A percentile compares a stretch with the other conserved stretches of the same genome.
Evolutionary conservation across 92 coral and sea anemone genomes (phyloP).

Genomic region (Palythoa caribaeorum): DNA sequence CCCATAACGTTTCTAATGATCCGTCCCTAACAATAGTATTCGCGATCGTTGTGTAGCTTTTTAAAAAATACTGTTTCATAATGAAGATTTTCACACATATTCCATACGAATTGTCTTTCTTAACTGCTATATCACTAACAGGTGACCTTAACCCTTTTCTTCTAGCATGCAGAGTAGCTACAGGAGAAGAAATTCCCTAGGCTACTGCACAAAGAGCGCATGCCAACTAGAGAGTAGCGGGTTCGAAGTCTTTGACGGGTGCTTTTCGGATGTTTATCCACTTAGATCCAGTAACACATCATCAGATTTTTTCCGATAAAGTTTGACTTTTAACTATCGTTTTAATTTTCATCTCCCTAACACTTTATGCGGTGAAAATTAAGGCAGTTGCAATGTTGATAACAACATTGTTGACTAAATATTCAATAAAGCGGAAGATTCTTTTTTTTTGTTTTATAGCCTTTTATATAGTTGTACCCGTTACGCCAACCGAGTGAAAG

Average conservation of each 20-base stretch:
- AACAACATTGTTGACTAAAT: conserved; percentile 13
- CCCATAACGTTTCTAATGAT: conserved; percentile 6
- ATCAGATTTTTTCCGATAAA: conserved; percentile 2
- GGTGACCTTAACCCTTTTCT: conserved; percentile 1
- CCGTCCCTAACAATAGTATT: conserved; percentile 28
- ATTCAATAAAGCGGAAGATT: conserved; percentile 7
- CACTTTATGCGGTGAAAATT: conserved; percentile 4
- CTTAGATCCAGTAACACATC: conserved; percentile 8
- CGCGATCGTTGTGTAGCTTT: conserved; percentile 43
- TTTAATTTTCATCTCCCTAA: conserved; percentile 1
- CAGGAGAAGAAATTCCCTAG: conserved; percentile 9
- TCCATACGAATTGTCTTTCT: conserved; percentile 7
- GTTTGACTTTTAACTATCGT: conserved; percentile 3
- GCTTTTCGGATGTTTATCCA: conserved; percentile 5
- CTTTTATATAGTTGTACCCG: conserved; percentile 43
- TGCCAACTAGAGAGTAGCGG: conserved; percentile 7
- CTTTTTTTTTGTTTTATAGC: conserved; percentile 17
- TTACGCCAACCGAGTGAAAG: conserved; percentile 21
- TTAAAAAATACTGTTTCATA: conserved; percentile 46
- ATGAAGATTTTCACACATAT: conserved; percentile 49
- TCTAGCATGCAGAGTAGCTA: conserved; percentile 9
- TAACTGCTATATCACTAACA: conserved; percentile 7
- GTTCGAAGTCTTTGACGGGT: conserved; percentile 10
- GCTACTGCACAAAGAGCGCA: conserved; percentile 11
- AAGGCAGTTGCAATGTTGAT: conserved; percentile 34